Percentiles rank a stretch among this genome's conserved stretches.
Evolutionary conservation across 2,113 vertebrate species (phyloP).

Genomic region (Strix uralensis): DNA sequence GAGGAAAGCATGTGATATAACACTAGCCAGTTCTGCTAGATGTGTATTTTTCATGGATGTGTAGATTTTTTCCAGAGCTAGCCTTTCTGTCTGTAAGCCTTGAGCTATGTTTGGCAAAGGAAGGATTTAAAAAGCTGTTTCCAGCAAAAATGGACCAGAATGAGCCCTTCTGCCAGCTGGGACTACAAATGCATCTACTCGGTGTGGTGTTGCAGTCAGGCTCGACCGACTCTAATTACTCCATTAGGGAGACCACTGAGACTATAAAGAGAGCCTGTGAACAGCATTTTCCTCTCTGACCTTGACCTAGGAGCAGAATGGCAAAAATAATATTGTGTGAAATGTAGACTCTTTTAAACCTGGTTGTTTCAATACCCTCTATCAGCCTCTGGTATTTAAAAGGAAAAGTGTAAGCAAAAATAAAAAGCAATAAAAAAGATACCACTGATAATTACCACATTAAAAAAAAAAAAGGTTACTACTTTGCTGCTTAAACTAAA

Average conservation of each 20-base stretch:
- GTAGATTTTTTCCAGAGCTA: no score
- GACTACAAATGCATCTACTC: neutral
- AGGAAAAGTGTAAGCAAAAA: neutral
- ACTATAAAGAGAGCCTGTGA: neutral
- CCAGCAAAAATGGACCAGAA: neutral
- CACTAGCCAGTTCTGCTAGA: fast-evolving
- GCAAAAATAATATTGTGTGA: neutral
- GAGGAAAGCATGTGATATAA: neutral
- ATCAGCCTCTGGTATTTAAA: neutral
- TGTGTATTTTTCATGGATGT: fast-evolving
- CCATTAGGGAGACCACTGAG: neutral
- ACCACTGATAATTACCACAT: neutral
- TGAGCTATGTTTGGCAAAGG: neutral
- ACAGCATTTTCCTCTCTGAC: neutral
- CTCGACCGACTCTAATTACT: neutral
- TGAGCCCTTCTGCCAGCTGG: neutral
- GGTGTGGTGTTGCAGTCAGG: neutral
- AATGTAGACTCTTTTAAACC: neutral
- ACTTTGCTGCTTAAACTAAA: neutral
- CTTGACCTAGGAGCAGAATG: neutral
- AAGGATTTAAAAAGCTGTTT: neutral
- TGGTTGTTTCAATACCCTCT: neutral
- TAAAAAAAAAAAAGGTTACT: neutral
- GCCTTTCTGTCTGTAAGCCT: neutral
- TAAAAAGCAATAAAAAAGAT: neutral